Evolutionary conservation across 2,888 invertebrate species (phyloP), one percentile per base, ranked within the genome.

Genomic region (Tiliacea citrago): DNA sequence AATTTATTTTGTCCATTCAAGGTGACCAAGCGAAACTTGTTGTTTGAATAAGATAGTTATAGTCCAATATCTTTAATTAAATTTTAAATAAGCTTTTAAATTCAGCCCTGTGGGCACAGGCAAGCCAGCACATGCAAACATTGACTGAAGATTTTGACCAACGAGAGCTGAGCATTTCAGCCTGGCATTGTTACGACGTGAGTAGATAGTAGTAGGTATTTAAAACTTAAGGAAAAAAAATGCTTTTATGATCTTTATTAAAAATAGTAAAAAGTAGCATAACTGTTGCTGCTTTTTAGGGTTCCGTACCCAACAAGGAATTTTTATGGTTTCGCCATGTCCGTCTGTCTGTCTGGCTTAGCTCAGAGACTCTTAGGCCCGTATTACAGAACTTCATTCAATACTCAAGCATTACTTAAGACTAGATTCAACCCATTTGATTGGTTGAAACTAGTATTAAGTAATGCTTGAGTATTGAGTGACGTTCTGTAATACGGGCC

Each of bases 111-210:
- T 63, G 86, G 87, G 82, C 79, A 84, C 81, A 86, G 84, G 85
- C 83, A 91, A 90, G 90, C 92, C 91, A 92, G 89, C 91, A 89
- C 92, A 91, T 92, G 92, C 91, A 88, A 83, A 86, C 88, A 86
- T 68, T 77, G 75, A 85, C 58, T 69, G 53, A 61, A 71, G 47
- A 71, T 73, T 69, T 55, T 24, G 61, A 66, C 13, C 45, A 60
- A 77, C 71, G 65, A 84, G 77, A 71, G 73, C 76, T 78, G 77
- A 81, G 68, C 73, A 57, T 62, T 60, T 53, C n/a, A 62, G 51
- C 58, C 39, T n/a, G 57, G 29, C 49, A 18, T 39, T 35, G 13
- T 39, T 8, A 42, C 16, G 16, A 10, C 21, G 53, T 55, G n/a
- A 39, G 39, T 47, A 7, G 7, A 62, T n/a, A n/a, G n/a, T n/a